Percentiles rank a stretch among this genome's conserved stretches.
phyloP scores from a whole-genome alignment of 2,888 invertebrate species.

The Tortrix viridana region DNA sequence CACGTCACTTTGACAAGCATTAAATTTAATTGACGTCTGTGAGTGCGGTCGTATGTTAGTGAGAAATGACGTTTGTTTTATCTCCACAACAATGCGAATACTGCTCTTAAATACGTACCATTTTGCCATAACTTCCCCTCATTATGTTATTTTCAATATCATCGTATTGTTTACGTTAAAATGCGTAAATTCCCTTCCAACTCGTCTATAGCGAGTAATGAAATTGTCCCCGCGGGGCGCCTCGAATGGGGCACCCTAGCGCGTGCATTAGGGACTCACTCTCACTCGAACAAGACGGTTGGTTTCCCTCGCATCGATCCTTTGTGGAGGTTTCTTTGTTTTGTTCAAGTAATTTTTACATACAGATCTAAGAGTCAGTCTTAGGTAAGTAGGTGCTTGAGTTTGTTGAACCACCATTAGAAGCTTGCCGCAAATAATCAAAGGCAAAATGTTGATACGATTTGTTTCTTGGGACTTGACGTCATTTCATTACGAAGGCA shows the following conservation, averaged over 20 bases:
- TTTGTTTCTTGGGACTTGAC: too few relatives aligned
- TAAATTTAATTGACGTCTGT: too few relatives aligned
- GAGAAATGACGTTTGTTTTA: too few relatives aligned
- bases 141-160: slow-evolving; percentile 1
- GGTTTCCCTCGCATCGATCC: slow-evolving; percentile 42
- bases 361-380: too few relatives aligned
- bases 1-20: too few relatives aligned
- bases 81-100: too few relatives aligned
- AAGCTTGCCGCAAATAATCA: too few relatives aligned
- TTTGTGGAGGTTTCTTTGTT: slow-evolving; percentile 19
- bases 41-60: too few relatives aligned
- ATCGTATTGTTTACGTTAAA: slow-evolving; percentile 19
- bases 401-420: not conserved
- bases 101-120: too few relatives aligned
- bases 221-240: slow-evolving; percentile 45
- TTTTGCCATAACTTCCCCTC: not conserved
- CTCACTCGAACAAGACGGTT: slow-evolving; percentile 43
- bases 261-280: slow-evolving; percentile 51
- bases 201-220: slow-evolving; percentile 42
- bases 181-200: slow-evolving; percentile 17
- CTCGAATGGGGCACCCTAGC: slow-evolving; percentile 41
- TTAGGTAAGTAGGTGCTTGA: too few relatives aligned
- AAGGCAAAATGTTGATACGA: too few relatives aligned
- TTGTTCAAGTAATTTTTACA: slow-evolving; percentile 1
- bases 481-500: too few relatives aligned